phyloP scores from a whole-genome alignment of 2,888 invertebrate species.

The Dexiosoma caninum region DNA sequence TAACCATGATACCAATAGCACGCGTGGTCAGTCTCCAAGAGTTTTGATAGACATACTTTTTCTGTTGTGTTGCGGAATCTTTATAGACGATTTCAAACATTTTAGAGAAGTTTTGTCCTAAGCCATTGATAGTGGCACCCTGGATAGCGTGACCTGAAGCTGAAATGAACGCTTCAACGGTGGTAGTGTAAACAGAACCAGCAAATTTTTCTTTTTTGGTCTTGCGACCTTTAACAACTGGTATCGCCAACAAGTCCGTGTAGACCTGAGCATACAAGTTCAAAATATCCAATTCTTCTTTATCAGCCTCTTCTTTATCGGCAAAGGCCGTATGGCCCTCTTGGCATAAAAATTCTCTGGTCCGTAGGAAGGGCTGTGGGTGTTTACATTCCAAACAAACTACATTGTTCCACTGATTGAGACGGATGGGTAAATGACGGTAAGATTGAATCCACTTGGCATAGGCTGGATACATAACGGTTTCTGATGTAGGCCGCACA shows the following conservation, averaged over 20 bases:
- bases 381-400: slow-evolving; percentile 99
- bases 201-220: slow-evolving; percentile 99
- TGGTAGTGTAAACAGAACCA: slow-evolving; percentile 97
- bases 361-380: slow-evolving; percentile 98
- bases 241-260: slow-evolving; percentile 93
- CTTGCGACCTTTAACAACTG: slow-evolving; percentile 96
- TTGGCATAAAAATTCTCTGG: slow-evolving; percentile 99
- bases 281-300: slow-evolving; percentile 90
- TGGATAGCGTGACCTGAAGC: slow-evolving; percentile 96
- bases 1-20: slow-evolving; percentile 94
- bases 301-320: slow-evolving; percentile 87
- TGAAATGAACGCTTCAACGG: slow-evolving; percentile 96
- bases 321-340: slow-evolving; percentile 99
- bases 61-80: slow-evolving; percentile 93
- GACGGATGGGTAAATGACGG: slow-evolving; percentile 94
- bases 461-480: slow-evolving; percentile 99
- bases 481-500: slow-evolving; percentile 98
- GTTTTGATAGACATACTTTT: slow-evolving; percentile 95
- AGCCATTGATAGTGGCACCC: slow-evolving; percentile 98
- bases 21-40: slow-evolving; percentile 99
- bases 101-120: slow-evolving; percentile 99
- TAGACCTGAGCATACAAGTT: slow-evolving; percentile 95
- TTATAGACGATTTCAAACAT: slow-evolving; percentile 99
- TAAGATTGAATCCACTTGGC: slow-evolving; percentile 99
- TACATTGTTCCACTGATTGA: slow-evolving; percentile 99